These are phyloP conservation scores for Eupeodes corollae DNA, from an alignment of 1,140 invertebrate genomes.

Conservation along the genomic window DNA sequence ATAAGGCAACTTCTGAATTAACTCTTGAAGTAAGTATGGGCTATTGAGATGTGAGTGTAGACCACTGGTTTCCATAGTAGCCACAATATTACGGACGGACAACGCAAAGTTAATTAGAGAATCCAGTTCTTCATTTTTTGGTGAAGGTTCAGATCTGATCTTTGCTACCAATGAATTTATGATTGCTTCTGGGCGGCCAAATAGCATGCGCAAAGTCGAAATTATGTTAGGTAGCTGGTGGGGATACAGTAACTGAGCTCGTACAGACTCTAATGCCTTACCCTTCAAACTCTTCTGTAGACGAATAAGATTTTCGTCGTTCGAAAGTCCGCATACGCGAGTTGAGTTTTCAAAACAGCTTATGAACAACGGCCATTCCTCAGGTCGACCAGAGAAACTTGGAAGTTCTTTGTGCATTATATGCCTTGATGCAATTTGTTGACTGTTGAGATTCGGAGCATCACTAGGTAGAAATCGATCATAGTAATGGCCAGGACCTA, in stretches of 20 bases:
- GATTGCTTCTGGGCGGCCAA: background rate
- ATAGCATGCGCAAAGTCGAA: background rate
- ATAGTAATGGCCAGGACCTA: too few species aligned
- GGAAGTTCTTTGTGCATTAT: conserved; percentile 7
- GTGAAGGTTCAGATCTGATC: background rate
- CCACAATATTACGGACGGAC: too few species aligned
- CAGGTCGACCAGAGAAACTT: conserved; percentile 3
- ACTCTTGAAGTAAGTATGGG: too few species aligned
- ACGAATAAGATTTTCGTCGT: conserved; percentile 6
- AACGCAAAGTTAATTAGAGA: too few species aligned
- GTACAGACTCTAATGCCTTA: background rate
- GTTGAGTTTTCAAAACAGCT: conserved; percentile 4
- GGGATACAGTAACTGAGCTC: background rate
- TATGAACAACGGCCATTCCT: conserved; percentile 8
- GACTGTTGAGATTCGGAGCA: too few species aligned
- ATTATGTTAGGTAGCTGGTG: background rate
- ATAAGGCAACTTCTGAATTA: too few species aligned
- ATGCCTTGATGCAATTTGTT: too few species aligned
- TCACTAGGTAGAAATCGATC: too few species aligned
- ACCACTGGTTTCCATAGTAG: too few species aligned
- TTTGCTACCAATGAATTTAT: background rate
- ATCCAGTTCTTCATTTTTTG: too few species aligned
- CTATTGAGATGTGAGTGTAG: too few species aligned
- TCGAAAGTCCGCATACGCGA: conserved; percentile 3
- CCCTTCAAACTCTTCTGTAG: conserved; percentile 5